Base-by-base conservation (phyloP, 1,140 invertebrate genomes). In the Bradysia coprophila region DNA sequence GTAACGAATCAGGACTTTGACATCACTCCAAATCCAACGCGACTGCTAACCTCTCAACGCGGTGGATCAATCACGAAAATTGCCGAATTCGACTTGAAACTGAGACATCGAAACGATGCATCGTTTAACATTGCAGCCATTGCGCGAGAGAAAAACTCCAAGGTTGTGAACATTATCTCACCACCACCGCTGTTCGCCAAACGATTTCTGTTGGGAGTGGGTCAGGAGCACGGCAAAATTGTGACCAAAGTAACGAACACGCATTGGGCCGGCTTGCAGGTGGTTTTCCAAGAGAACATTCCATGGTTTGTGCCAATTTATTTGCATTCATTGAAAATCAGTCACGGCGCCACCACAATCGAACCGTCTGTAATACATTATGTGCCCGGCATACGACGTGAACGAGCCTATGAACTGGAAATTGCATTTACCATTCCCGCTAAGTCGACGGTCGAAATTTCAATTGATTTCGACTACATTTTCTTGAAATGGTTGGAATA, bases 401-500 rank as follows among this genome's bases (percentile, higher is more conserved):
- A 74, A 49, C 68, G 76, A 43, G 78, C 90, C 2, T 87, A 92
- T 54, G 86, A 91, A 53, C 63, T 98, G n/a, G 93, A 98, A 64
- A 57, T 96, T 11, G 68, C 84, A 1, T 59, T 97, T 21, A 68
- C 66, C 45, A 59, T 98, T 43, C 86, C 87, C 13, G 69, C 87
- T 0, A 71, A 75, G 46, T 85, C 86, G 1, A 72, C 78, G 1
- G 88, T 84, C 2, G 75, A 80, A 45, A 71, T 97, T 37, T 83
- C 75, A 10, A 73, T 95, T 43, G 79, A 93, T 50, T 92, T 95
- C 66, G 87, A 96, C 58, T 88, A 89, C 62, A 78, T 89, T 19
- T 91, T 97, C 56, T 68, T 98, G 1, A 96, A 95, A 62, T 97
- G 93, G 92, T 87, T 93, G 53, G 93, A 98, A 65, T 98, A 97